These are phyloP conservation scores for Manis javanica DNA, from an alignment of 2,797 vertebrate species.

Conservation along the genomic window DNA sequence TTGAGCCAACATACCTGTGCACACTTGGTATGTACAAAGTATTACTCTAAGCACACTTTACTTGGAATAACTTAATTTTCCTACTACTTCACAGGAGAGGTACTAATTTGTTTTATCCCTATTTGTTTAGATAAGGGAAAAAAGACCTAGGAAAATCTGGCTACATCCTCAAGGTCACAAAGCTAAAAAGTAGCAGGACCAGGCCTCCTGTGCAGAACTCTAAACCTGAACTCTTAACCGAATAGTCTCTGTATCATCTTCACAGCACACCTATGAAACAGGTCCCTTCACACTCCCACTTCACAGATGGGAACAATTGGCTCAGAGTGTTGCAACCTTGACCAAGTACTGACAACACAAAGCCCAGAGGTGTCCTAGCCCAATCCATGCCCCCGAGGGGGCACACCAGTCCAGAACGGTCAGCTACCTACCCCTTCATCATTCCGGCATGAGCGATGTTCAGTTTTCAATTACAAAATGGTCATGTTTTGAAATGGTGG, in stretches of 20 bases:
- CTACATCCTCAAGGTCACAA: neutral
- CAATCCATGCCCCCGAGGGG: rapidly evolving
- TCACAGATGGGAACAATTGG: neutral
- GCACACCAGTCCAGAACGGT: neutral
- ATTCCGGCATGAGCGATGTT: neutral
- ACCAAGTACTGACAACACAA: neutral
- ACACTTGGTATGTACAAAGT: neutral
- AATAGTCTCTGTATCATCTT: neutral
- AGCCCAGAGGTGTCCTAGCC: neutral
- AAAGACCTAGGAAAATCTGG: neutral
- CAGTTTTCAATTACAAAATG: neutral
- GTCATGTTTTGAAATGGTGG: neutral
- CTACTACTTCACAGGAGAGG: neutral
- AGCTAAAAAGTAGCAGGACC: neutral
- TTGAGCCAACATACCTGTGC: neutral
- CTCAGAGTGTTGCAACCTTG: neutral
- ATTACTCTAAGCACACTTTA: neutral
- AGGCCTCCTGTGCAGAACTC: neutral
- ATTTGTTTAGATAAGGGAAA: neutral
- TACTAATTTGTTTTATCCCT: neutral
- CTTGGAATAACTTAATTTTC: neutral
- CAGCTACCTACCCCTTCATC: neutral
- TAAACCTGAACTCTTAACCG: neutral
- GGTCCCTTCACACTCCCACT: neutral
- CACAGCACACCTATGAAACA: too few relatives aligned